Percentiles rank a stretch among this genome's conserved stretches.
phyloP scores from a whole-genome alignment of 2,888 invertebrate genomes.

The Agonopterix alstromeriana region DNA sequence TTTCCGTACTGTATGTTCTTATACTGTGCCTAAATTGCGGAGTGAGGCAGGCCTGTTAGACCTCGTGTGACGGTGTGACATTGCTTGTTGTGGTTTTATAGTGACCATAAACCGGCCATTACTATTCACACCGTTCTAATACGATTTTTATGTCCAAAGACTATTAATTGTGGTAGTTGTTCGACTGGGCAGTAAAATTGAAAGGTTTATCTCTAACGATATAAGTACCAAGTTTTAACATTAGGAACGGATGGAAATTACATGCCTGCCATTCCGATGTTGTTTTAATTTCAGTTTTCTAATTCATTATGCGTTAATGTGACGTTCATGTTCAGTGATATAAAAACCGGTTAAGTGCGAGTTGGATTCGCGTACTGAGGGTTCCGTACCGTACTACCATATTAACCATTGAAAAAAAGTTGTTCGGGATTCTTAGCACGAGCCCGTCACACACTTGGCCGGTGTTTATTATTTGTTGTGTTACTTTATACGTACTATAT shows the following conservation, averaged over 20 bases:
- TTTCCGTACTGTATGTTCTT: too few relatives aligned
- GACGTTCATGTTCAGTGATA: constrained; percentile 6
- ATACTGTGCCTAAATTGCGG: too few relatives aligned
- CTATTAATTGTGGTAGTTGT: constrained; percentile 59
- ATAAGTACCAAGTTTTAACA: constrained; percentile 26
- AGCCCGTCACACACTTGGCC: too few relatives aligned
- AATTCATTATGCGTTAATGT: constrained; percentile 2
- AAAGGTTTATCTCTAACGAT: constrained; percentile 50
- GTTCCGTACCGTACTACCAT: too few relatives aligned
- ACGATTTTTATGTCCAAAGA: constrained; percentile 53
- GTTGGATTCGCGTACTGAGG: too few relatives aligned
- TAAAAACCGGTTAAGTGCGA: background rate
- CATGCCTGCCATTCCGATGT: background rate
- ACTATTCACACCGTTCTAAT: constrained; percentile 60
- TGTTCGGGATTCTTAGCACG: too few relatives aligned
- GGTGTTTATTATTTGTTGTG: too few relatives aligned
- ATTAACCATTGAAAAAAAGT: too few relatives aligned
- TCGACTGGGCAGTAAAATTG: constrained; percentile 46
- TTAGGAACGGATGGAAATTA: constrained; percentile 24
- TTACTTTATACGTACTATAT: too few relatives aligned
- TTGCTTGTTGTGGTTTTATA: constrained; percentile 54
- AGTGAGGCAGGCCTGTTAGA: background rate
- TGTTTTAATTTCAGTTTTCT: constrained; percentile 3
- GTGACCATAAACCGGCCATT: constrained; percentile 49
- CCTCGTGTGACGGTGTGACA: constrained; percentile 39